Conservation (phyloP, 2,797 vertebrate species). For the Tinamus major region DNA sequence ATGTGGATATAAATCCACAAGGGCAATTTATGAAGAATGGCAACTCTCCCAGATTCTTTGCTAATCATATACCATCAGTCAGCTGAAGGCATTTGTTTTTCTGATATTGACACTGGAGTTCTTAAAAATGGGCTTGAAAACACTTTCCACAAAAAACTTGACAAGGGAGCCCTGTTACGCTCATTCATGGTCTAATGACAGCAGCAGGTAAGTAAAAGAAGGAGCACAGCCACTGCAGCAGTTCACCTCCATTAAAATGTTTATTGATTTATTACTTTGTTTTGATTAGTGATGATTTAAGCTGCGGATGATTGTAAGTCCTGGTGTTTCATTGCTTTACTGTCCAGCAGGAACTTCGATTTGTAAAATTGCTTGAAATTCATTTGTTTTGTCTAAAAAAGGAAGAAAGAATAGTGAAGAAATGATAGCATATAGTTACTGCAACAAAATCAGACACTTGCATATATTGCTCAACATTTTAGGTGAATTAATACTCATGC, state of each 20-base stretch:
- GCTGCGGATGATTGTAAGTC: not conserved
- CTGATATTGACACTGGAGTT: not conserved
- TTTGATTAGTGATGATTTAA: not conserved
- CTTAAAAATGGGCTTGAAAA: conserved; percentile 6
- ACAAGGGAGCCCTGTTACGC: not conserved
- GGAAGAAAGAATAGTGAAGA: not conserved
- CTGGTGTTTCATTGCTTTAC: not conserved
- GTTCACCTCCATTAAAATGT: not conserved
- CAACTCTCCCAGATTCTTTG: not conserved
- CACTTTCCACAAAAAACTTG: not conserved
- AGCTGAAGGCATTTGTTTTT: not conserved
- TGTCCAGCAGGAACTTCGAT: not conserved
- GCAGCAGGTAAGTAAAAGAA: not conserved
- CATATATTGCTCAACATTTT: not conserved
- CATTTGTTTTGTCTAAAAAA: not conserved
- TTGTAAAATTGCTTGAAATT: not conserved
- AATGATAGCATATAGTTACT: not conserved
- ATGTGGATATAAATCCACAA: not conserved
- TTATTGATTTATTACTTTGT: not conserved
- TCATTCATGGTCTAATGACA: not conserved
- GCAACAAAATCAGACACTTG: not conserved
- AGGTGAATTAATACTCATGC: not conserved
- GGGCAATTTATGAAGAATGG: not conserved
- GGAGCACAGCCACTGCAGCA: not conserved
- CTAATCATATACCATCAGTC: not conserved